Percentiles rank a stretch among this genome's conserved stretches.
Evolutionary conservation across 2,797 vertebrate species (phyloP).

Genomic region (Rhabdophis nuchalis): DNA sequence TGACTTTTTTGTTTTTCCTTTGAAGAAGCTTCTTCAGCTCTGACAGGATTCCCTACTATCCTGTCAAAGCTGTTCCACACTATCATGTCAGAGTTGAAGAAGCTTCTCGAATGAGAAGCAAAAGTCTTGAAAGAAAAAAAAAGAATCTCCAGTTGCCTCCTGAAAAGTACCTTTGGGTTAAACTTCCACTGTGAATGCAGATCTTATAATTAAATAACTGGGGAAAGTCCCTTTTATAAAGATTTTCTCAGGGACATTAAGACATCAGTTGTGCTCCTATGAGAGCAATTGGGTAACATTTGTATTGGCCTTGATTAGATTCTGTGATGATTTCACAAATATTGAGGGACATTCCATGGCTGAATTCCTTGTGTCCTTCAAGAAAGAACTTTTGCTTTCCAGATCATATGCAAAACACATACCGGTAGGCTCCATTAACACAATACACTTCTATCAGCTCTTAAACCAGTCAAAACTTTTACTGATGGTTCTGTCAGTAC

Average conservation of each 20-base stretch:
- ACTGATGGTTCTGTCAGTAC: neutral
- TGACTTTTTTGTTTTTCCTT: too few relatives aligned
- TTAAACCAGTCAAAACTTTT: neutral
- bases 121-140: too few relatives aligned
- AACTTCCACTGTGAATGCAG: neutral
- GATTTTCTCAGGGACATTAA: neutral
- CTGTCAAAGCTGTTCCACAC: too few relatives aligned
- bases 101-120: too few relatives aligned
- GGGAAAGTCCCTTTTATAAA: neutral
- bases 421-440: neutral
- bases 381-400: neutral
- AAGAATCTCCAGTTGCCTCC: too few relatives aligned
- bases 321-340: neutral
- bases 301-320: neutral
- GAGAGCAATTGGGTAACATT: neutral
- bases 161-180: neutral
- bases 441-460: neutral
- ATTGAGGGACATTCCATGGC: rapidly evolving
- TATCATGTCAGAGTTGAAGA: too few relatives aligned
- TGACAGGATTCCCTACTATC: too few relatives aligned
- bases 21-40: too few relatives aligned
- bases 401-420: neutral
- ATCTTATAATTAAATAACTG: neutral
- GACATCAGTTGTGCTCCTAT: neutral
- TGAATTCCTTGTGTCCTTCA: neutral